Evolutionary conservation across 2,888 invertebrate genomes (phyloP).

Genomic region (Oxytorus armatus): DNA sequence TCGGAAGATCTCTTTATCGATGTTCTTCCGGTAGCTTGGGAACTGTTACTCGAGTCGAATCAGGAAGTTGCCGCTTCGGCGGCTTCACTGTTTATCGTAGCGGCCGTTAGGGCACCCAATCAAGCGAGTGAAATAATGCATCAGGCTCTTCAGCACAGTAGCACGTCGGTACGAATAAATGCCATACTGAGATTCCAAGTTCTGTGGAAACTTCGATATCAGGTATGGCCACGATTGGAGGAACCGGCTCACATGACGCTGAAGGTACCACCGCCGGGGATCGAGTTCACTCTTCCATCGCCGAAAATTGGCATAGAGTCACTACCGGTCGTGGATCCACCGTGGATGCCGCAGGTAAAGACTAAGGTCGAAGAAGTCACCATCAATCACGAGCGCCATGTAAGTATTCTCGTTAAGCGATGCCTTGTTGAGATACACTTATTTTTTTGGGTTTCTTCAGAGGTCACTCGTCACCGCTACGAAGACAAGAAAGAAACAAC

Average conservation of each 20-base stretch:
- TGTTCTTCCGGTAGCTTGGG: slow-evolving; percentile 97
- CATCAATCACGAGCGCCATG: slow-evolving; percentile 98
- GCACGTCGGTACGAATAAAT: slow-evolving; percentile 92
- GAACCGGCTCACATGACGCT: slow-evolving; percentile 98
- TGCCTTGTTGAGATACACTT: slow-evolving; percentile 47
- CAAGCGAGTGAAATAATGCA: slow-evolving; percentile 96
- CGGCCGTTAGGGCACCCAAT: slow-evolving; percentile 96
- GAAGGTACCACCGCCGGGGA: slow-evolving; percentile 99
- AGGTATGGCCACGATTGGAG: slow-evolving; percentile 99
- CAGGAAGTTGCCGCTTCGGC: slow-evolving; percentile 93
- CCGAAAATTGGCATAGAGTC: slow-evolving; percentile 99
- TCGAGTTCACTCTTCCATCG: slow-evolving; percentile 99
- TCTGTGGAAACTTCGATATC: slow-evolving; percentile 98
- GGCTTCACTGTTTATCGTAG: slow-evolving; percentile 95
- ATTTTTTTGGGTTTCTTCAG: slow-evolving; percentile 84
- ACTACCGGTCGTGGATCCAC: slow-evolving; percentile 97
- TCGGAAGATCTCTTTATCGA: slow-evolving; percentile 94
- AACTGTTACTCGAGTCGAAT: slow-evolving; percentile 96
- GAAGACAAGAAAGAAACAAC: slow-evolving; percentile 99
- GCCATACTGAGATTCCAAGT: slow-evolving; percentile 96
- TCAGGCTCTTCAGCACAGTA: slow-evolving; percentile 93
- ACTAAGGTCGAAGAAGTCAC: slow-evolving; percentile 99
- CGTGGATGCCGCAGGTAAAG: slow-evolving; percentile 99
- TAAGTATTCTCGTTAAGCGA: slow-evolving; percentile 87
- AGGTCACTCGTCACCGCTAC: slow-evolving; percentile 98